Evolutionary conservation across 2,797 vertebrate genomes (phyloP), one percentile per base, ranked within the genome.

Genomic region (Erethizon dorsatum): DNA sequence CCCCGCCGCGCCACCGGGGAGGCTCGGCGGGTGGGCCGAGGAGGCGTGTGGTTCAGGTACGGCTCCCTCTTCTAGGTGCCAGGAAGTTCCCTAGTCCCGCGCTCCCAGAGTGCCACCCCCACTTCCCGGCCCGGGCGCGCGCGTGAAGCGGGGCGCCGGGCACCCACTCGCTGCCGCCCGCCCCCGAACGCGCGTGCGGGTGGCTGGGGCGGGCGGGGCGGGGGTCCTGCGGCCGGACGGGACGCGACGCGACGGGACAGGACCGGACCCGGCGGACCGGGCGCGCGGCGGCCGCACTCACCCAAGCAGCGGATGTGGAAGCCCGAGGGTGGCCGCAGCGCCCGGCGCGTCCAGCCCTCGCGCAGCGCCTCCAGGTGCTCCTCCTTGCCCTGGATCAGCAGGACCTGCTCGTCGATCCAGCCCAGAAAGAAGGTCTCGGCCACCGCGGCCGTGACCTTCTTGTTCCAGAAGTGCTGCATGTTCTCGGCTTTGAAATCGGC

Each of bases 401-500:
- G 98, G 98, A 99, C 99, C 98, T 99, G 99, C 98, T 99, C 99
- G 98, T 99, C 99, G 98, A 99, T 99, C 99, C 99, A 99, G 94
- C 99, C 99, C 97, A 99, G 98, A 98, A 99, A 99, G 97, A 99
- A 99, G 57, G 99, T 99, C 98, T 99, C 99, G 13, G 99, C 99
- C 98, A 99, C 99, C 6, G 99, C 99, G 91, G 99, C 99, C 6
- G 99, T 99, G 97, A 99, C 99, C 94, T 99, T 99, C 98, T 99
- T 99, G 98, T 99, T 99, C 99, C 99, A 99, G 97, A 99, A 99
- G 94, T 99, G 99, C 96, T 99, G 99, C 99, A 99, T 99, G 98
- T 99, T 99, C 97, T 99, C 99, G 28, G 99, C 99, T 98, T 99
- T 99, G 98, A 99, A 99, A 98, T 99, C 99, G 4, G 99, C 99